Base-by-base conservation (phyloP, 2,888 invertebrate genomes). In the Argyra leucocephala region DNA sequence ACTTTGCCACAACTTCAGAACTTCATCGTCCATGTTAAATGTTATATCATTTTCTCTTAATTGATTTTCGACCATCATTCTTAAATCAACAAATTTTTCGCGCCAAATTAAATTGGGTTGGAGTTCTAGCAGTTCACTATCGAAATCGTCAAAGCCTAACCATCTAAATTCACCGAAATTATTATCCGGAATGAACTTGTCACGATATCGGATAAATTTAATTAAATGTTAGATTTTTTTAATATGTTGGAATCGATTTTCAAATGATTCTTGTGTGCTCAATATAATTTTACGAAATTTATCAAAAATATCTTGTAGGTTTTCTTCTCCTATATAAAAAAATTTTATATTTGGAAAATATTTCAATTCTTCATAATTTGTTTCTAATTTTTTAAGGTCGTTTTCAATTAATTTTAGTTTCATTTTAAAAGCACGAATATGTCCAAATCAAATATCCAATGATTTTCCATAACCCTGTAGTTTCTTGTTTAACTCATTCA, bases 401-500 rank as follows among this genome's bases (percentile, higher is more conserved):
- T 57, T 57, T 57, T 57, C 6, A 57, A 57, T n/a, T 57, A 57
- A 57, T 57, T 57, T 57, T 57, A 57, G 57, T 57, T 57, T 57
- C 57, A 57, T 10, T 57, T 57, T 15, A 57, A 57, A 57, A 57
- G 57, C 57, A 10, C 4, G 5, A 57, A 57, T 57, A 18, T 57
- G 6, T 57, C 57, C 57, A 57, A 57, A 57, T 57, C 5, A 57
- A 57, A 57, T 57, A 57, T n/a, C 21, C 15, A 57, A 57, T 57
- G 12, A 57, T 57, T 57, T 57, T 31, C 31, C 57, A n/a, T 9
- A 57, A 57, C 57, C 57, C 57, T 59, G 21, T 22, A 59, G 22
- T 59, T 23, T 59, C 59, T 59, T 59, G 22, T 59, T 59, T 59
- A 22, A 59, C 12, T 59, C 59, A 59, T 59, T 59, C 59, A 59